These are phyloP conservation scores for Porites evermanni DNA, from an alignment of 92 coral and sea anemone species.

Conservation along the genomic window DNA sequence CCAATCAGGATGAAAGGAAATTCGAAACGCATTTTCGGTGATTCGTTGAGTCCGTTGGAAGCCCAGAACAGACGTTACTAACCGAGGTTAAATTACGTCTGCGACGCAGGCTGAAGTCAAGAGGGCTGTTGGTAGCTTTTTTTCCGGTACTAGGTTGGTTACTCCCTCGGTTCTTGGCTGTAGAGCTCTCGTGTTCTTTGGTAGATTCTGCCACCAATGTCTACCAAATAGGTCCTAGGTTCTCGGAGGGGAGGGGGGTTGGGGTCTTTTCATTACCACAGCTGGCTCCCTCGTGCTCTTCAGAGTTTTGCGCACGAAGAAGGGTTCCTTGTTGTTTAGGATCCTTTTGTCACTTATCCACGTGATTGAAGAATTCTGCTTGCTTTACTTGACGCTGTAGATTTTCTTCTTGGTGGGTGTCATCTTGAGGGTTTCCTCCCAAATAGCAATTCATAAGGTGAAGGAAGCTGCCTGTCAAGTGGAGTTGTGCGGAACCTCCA, in stretches of 20 bases:
- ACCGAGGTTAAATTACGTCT: not conserved
- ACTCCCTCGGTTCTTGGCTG: constrained; percentile 28
- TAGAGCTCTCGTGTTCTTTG: constrained; percentile 59
- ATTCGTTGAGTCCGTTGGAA: too few relatives aligned
- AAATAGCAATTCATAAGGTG: constrained; percentile 44
- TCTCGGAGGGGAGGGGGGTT: not conserved
- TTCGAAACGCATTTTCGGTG: too few relatives aligned
- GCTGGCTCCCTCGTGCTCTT: not conserved
- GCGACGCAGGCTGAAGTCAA: constrained; percentile 6
- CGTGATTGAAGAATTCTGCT: constrained; percentile 30
- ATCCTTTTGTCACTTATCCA: constrained; percentile 23
- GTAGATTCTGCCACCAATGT: constrained; percentile 36
- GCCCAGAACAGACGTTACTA: too few relatives aligned
- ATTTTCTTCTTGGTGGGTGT: constrained; percentile 59
- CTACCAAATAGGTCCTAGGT: not conserved
- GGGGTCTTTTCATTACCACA: not conserved
- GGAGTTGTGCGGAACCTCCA: constrained; percentile 42
- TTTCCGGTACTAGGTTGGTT: not conserved
- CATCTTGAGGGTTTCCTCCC: constrained; percentile 37
- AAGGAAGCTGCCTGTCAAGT: constrained; percentile 23
- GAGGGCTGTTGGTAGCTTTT: not conserved
- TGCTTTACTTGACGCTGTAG: constrained; percentile 45
- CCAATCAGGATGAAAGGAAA: too few relatives aligned
- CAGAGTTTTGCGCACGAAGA: constrained; percentile 41
- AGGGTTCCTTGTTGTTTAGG: constrained; percentile 32